Base-by-base conservation (phyloP, 2,113 vertebrate genomes). In the Cottus gobio region DNA sequence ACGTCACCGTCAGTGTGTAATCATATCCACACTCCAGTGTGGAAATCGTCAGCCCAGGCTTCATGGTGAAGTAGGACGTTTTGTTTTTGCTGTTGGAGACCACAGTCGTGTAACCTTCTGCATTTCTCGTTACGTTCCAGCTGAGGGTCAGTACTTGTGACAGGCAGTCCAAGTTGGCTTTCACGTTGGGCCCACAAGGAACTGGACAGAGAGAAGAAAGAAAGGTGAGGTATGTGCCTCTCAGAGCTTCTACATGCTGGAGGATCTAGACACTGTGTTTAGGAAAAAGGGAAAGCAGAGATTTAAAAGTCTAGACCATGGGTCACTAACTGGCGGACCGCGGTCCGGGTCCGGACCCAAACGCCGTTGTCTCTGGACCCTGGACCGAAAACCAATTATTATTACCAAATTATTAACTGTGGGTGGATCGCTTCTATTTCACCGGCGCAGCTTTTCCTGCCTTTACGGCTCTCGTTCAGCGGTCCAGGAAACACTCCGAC, bases 161-260 rank as follows among this genome's bases (percentile, higher is more conserved):
- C 15, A 2, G 26, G 66, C 94, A 95, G 75, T 92, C 77, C 42
- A 95, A 80, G 0, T 42, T 12, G 2, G 84, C 63, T 0, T 7
- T 26, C 60, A 92, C 70, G 0, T 88, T 73, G 16, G 95, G 95
- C 11, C 94, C 95, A 73, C 95, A 96, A 28, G 93, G 93, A 64
- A 94, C 95, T 96, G 79, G 12, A 69, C 1, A 24, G 26, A 64
- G 26, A 74, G 15, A 48, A n/a, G 54, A 31, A 28, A 20, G 13
- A 3, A 54, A n/a, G 3, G 22, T 34, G 9, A 77, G 48, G 30
- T 24, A 15, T 36, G 66, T 16, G 16, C 20, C 22, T 62, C 57
- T n/a, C 13, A 26, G 48, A 44, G 15, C 1, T 36, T 67, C 16
- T 34, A 39, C 44, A 20, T 22, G 24, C 24, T 30, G 26, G 36